Conservation (phyloP, 2,797 vertebrate genomes). For the Bradypodion pumilum region DNA sequence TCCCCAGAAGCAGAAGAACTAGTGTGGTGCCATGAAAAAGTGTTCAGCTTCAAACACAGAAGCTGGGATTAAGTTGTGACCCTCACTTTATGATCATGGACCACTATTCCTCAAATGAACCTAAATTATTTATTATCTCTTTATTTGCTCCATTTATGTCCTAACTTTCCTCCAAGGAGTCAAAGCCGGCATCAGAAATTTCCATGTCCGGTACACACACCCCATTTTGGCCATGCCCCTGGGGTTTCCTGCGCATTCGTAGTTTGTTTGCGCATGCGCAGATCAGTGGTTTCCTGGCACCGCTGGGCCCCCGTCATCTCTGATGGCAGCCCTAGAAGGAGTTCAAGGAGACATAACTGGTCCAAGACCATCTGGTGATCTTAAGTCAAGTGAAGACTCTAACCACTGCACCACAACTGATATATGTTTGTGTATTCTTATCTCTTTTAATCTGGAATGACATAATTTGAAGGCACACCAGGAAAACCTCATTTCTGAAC, state of each 20-base stretch:
- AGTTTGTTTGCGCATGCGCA: no score
- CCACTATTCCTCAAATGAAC: neutral
- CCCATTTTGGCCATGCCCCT: no score
- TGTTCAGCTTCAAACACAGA: neutral
- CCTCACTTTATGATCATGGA: neutral
- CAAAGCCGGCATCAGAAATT: neutral
- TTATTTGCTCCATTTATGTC: neutral
- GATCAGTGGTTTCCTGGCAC: no score
- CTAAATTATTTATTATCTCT: no score
- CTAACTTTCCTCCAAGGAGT: neutral
- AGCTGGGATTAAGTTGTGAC: neutral
- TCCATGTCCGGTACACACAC: no score
- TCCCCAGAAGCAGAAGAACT: neutral
- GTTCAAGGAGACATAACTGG: neutral
- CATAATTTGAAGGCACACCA: neutral
- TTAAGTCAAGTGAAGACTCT: neutral
- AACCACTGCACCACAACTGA: neutral
- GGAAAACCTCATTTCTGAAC: neutral
- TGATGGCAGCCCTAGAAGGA: no score
- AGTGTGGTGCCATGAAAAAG: neutral
- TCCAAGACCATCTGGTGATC: neutral
- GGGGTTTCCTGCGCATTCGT: no score
- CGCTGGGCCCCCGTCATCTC: no score
- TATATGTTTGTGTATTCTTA: no score
- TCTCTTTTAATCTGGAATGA: rapidly evolving